Evolutionary conservation across 2,113 vertebrate species (phyloP).

Genomic region (Mystacornis crossleyi): DNA sequence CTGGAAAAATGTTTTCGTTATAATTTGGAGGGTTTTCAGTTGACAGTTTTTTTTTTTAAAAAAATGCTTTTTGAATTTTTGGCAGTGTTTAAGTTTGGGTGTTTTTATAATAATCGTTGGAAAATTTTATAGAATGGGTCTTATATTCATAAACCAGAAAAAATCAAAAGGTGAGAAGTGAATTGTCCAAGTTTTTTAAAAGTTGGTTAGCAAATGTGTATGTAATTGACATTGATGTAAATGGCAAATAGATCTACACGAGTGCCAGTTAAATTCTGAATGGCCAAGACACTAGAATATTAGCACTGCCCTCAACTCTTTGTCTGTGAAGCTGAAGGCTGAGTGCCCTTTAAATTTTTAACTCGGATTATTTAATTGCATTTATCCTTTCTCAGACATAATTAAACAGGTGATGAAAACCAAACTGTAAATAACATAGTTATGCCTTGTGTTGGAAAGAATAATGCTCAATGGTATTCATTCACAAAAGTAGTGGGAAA

Average conservation of each 20-base stretch:
- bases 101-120: background rate
- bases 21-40: background rate
- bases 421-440: background rate
- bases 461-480: background rate
- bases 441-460: background rate
- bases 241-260: background rate
- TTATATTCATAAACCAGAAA: background rate
- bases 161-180: background rate
- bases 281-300: background rate
- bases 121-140: background rate
- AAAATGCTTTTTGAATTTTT: background rate
- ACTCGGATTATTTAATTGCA: background rate
- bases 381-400: slow-evolving; percentile 18
- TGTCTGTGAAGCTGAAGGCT: background rate
- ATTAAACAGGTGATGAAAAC: slow-evolving; percentile 41
- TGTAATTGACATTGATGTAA: background rate
- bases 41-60: background rate
- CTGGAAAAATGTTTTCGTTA: background rate
- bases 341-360: background rate
- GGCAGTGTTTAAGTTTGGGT: background rate
- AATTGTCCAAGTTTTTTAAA: background rate
- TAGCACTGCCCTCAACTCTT: background rate
- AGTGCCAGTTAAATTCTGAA: background rate
- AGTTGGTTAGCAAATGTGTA: background rate
- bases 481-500: background rate